Evolutionary conservation across 2,113 vertebrate genomes (phyloP), one percentile per base, ranked within the genome.

Genomic region (Ammospiza caudacuta): DNA sequence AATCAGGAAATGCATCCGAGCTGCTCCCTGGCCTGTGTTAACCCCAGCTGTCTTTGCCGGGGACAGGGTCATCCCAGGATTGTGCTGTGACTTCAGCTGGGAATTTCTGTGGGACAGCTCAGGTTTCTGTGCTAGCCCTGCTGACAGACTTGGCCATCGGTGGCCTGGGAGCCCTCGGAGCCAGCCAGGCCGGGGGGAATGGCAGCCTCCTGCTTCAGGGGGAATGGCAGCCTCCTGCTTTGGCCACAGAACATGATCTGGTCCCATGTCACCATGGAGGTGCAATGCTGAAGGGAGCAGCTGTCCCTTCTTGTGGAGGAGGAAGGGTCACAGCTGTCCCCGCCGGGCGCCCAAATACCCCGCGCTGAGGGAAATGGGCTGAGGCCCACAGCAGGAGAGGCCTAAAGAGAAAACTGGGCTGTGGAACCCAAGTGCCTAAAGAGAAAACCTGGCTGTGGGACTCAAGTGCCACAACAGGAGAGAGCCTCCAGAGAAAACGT

Each of bases 121-220:
- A 0, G 33, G n/a, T 58, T 69, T 37, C 52, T 78, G 47, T 37
- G 20, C 29, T 29, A 66, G 51, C 37, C 55, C n/a, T 18, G 9
- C 59, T 19, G 35, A 2, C 5, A 6, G 43, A 1, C 19, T 29
- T 16, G 43, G 72, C 44, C 0, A 0, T 5, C 11, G 25, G 22
- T 11, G 28, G 11, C 2, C 27, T 21, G 41, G 18, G 52, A 80
- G 76, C 33, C 55, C 29, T 54, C 17, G 59, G 55, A n/a, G 35
- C 61, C 16, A 4, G 58, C 27, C n/a, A 2, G 39, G 0, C 3
- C 35, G 3, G 9, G 31, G 46, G 28, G 62, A 86, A 46, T 52
- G 47, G 49, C 82, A 9, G 58, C 2, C 3, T 20, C 15, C 0
- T 4, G 52, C 22, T 18, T n/a, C 52, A 5, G 8, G 29, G 49